Percentiles rank a stretch among this genome's conserved stretches.
phyloP scores from a whole-genome alignment of 2,113 vertebrate genomes.

The Oryzias curvinotus region DNA sequence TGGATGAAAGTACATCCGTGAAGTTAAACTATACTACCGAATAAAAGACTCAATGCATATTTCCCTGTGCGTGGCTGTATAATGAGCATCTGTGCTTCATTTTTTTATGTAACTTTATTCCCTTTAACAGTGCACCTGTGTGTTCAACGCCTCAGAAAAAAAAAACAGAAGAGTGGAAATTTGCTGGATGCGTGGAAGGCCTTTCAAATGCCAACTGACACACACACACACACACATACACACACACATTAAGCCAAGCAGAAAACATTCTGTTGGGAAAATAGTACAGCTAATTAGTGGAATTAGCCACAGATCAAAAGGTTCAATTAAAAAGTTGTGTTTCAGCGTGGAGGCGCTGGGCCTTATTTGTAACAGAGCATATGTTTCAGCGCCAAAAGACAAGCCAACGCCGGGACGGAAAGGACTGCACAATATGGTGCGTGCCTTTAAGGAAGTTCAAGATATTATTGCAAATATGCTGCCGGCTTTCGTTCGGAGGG shows the following conservation, averaged over 20 bases:
- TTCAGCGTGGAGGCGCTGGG: constrained; percentile 36
- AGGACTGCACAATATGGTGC: constrained; percentile 10
- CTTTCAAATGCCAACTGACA: constrained; percentile 52
- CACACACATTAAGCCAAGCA: neutral
- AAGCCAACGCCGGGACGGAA: constrained; percentile 9
- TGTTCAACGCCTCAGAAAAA: constrained; percentile 37
- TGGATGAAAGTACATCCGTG: constrained; percentile 10
- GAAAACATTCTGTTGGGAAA: constrained; percentile 56
- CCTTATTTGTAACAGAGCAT: constrained; percentile 70
- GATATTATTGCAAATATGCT: neutral
- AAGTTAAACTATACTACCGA: constrained; percentile 47
- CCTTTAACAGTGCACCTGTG: constrained; percentile 67
- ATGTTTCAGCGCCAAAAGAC: constrained; percentile 29
- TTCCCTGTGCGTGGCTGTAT: constrained; percentile 47
- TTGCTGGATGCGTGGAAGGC: constrained; percentile 12
- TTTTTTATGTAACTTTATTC: constrained; percentile 48
- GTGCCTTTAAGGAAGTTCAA: neutral
- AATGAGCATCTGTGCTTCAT: constrained; percentile 68
- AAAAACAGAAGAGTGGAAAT: constrained; percentile 6
- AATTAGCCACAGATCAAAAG: constrained; percentile 77
- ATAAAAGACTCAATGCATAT: constrained; percentile 55
- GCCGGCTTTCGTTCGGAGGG: neutral
- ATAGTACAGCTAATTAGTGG: constrained; percentile 68
- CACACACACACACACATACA: constrained; percentile 3
- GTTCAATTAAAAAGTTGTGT: constrained; percentile 72